Evolutionary conservation across 2,888 invertebrate genomes (phyloP), one percentile per base, ranked within the genome.

Genomic region (Microplitis manilae): DNA sequence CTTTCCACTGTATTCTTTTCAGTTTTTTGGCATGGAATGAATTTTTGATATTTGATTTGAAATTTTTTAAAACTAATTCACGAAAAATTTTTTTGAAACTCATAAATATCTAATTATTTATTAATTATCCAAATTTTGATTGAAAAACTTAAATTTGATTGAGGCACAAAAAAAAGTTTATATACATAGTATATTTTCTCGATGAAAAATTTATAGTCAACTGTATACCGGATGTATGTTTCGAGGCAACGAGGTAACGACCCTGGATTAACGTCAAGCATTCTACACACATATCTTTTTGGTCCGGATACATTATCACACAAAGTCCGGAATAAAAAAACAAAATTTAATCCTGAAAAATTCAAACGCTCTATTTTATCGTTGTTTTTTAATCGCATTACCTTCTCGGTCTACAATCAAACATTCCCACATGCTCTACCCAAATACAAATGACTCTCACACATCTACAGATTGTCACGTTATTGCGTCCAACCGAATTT

Each of bases 211-310:
- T 15, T 61, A 38, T 73, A 61, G 41, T 76, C 40, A 38, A 73
- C 62, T 67, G 38, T 64, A 39, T 68, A 79, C 81, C 82, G 82
- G 81, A 82, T 82, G 82, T 82, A 78, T 82, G 82, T 81, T 81
- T 82, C 78, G 81, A 81, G 78, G 82, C 81, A 82, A 82, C 82
- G 81, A 82, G 82, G 81, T 82, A 82, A 81, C 82, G 82, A 81
- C 79, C 81, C 81, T 80, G 81, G 80, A 82, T 82, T 80, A 82
- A 79, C 79, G 79, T 81, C 62, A 69, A 73, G 62, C 64, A 60
- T 40, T 64, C 60, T 39, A 64, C 69, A 9, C 38, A 50, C 20
- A 50, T 64, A 30, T 68, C 30, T 67, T 71, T 59, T 67, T 41
- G 65, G 62, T 67, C 30, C 62, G 13, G 40, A 50, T 50, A 50